phyloP scores from a whole-genome alignment of 2,888 invertebrate genomes.

The Omphaloscelis lunosa region DNA sequence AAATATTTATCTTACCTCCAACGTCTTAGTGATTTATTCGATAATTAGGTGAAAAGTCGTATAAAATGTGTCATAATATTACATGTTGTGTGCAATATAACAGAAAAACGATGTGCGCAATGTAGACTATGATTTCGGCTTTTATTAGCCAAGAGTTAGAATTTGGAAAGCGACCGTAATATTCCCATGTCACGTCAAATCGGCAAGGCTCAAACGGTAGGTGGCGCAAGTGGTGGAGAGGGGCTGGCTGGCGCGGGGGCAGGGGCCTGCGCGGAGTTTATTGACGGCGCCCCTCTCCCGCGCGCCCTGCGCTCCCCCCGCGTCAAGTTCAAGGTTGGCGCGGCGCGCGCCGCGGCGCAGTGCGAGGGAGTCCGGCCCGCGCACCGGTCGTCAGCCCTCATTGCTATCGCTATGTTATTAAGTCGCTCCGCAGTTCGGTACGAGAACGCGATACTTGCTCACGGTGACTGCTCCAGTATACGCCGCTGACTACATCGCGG shows the following conservation, averaged over 20 bases:
- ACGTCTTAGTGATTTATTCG: neutral
- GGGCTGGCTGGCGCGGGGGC: conserved; percentile 79
- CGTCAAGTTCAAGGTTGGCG: conserved; percentile 92
- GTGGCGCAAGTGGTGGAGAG: conserved; percentile 69
- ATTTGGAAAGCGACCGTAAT: conserved; percentile 69
- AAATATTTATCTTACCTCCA: neutral
- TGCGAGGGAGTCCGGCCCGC: conserved; percentile 91
- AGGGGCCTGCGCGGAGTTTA: conserved; percentile 89
- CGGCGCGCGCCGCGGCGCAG: conserved; percentile 91
- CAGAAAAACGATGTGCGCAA: conserved; percentile 34
- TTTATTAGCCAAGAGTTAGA: conserved; percentile 59
- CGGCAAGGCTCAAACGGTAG: conserved; percentile 74
- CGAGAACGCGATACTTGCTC: conserved; percentile 84
- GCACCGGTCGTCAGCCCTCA: conserved; percentile 90
- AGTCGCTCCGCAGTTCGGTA: conserved; percentile 81
- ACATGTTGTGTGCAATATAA: conserved; percentile 15
- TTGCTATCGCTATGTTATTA: conserved; percentile 85
- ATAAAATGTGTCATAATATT: conserved; percentile 19
- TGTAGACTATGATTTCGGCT: conserved; percentile 36
- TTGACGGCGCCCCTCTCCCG: conserved; percentile 88
- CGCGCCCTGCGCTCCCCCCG: conserved; percentile 80
- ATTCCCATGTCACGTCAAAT: conserved; percentile 76
- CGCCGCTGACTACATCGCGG: conserved; percentile 77
- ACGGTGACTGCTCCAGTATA: conserved; percentile 77
- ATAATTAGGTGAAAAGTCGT: neutral